These are phyloP conservation scores for Oryzias sinensis DNA, from an alignment of 2,797 vertebrate genomes.

Conservation along the genomic window DNA sequence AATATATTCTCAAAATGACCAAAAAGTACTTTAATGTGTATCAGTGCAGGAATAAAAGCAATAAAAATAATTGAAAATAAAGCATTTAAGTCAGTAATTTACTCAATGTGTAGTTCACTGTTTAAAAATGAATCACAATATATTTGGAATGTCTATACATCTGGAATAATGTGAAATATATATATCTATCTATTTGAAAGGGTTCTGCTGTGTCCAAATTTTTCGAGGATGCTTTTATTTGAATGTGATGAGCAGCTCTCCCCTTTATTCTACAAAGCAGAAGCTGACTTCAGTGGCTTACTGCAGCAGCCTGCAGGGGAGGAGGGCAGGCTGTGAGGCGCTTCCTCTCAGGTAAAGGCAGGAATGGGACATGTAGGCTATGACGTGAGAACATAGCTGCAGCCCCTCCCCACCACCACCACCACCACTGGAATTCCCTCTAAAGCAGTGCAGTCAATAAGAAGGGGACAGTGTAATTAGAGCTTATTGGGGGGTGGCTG, in stretches of 20 bases:
- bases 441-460: slow-evolving; percentile 21
- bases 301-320: slow-evolving; percentile 9
- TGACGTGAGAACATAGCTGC: slow-evolving; percentile 60
- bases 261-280: not conserved
- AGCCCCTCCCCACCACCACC: slow-evolving; percentile 12
- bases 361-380: slow-evolving; percentile 33
- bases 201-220: no score
- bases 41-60: no score
- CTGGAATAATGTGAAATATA: no score
- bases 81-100: no score
- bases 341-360: slow-evolving; percentile 63
- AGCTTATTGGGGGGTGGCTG: slow-evolving; percentile 22
- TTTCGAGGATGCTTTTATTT: not conserved
- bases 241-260: not conserved
- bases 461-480: slow-evolving; percentile 28
- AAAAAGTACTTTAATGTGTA: no score
- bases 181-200: no score
- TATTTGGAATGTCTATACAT: no score
- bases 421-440: slow-evolving; percentile 27
- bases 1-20: no score
- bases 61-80: no score
- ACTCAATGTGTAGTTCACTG: no score
- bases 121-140: no score
- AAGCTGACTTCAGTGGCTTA: not conserved
- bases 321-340: slow-evolving; percentile 18